These are phyloP conservation scores for Xestia sexstrigata DNA, from an alignment of 2,888 invertebrate species.

Conservation along the genomic window DNA sequence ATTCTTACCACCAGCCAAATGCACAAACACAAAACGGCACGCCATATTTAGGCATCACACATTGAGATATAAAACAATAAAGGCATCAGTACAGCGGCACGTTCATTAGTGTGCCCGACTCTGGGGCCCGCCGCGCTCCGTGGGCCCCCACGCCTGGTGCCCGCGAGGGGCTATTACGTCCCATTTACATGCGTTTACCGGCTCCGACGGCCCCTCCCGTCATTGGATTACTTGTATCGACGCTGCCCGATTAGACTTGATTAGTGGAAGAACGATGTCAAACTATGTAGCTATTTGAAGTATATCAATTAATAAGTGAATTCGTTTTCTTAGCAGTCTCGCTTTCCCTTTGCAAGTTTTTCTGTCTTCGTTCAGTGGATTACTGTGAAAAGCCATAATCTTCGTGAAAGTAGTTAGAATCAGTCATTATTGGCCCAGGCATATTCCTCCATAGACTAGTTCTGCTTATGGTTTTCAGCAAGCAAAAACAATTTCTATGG, in stretches of 20 bases:
- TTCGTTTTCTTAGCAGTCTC: not conserved
- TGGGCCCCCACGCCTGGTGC: conserved; percentile 53
- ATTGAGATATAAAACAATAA: conserved; percentile 55
- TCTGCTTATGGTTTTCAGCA: not conserved
- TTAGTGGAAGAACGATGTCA: conserved; percentile 53
- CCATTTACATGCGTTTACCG: conserved; percentile 78
- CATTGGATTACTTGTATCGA: conserved; percentile 75
- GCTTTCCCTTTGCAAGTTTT: not conserved
- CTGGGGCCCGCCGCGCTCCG: conserved; percentile 19
- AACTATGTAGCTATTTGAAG: conserved; percentile 39
- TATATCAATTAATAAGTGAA: not conserved
- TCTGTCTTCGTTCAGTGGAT: not conserved
- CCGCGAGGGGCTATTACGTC: conserved; percentile 72
- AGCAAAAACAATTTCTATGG: not conserved
- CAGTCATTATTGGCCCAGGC: not conserved
- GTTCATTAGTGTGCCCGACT: conserved; percentile 64
- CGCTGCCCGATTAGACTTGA: conserved; percentile 58
- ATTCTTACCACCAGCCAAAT: not conserved
- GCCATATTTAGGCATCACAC: conserved; percentile 45
- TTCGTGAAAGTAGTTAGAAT: not conserved
- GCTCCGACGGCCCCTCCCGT: conserved; percentile 57
- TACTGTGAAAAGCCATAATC: not conserved
- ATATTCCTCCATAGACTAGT: not conserved
- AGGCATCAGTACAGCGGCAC: conserved; percentile 33
- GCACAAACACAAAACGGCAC: conserved; percentile 23